Evolutionary conservation across 2,113 vertebrate species (phyloP), one percentile per base, ranked within the genome.

Genomic region (Canis aureus): DNA sequence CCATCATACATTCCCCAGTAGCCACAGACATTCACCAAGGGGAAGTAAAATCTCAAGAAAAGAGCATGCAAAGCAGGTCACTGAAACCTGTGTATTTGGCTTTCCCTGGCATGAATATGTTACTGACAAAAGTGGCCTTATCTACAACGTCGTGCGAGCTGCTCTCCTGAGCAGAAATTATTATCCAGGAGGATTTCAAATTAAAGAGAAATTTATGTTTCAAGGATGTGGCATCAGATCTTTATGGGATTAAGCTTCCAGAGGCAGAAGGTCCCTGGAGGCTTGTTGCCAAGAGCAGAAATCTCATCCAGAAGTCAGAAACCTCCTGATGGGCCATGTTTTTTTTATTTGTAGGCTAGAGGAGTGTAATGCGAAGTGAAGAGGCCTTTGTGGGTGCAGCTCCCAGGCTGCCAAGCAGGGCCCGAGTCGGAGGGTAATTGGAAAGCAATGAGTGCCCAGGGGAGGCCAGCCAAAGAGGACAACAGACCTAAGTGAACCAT

Each of bases 281-380:
- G 16, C 8, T 74, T 96, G 60, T 62, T 84, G 83, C 76, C 76
- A 74, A 87, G 13, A 87, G 81, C 74, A 87, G 92, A 81, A 80
- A 73, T 57, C 80, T 86, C 35, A 32, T 38, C n/a, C 35, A 35
- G 16, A 83, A 71, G 78, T 49, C 78, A 92, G 89, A 82, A n/a
- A n/a, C 38, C 51, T 60, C 66, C 38, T 25, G 20, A 71, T 62
- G 22, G 88, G 43, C 8, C 8, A 10, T 20, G 27, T 67, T 87
- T 88, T 88, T 43, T 84, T 91, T 38, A 71, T 92, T 83, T 79
- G 23, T 49, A 92, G 60, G 57, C 57, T 23, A 64, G 32, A 64
- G 62, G 67, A 57, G 7, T 84, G 11, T 79, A 11, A 69, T 35
- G 27, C 27, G 9, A 89, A 78, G 55, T 29, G 32, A 92, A 60